Evolutionary conservation across 2,113 vertebrate genomes (phyloP).

Genomic region (Piprites chloris): DNA sequence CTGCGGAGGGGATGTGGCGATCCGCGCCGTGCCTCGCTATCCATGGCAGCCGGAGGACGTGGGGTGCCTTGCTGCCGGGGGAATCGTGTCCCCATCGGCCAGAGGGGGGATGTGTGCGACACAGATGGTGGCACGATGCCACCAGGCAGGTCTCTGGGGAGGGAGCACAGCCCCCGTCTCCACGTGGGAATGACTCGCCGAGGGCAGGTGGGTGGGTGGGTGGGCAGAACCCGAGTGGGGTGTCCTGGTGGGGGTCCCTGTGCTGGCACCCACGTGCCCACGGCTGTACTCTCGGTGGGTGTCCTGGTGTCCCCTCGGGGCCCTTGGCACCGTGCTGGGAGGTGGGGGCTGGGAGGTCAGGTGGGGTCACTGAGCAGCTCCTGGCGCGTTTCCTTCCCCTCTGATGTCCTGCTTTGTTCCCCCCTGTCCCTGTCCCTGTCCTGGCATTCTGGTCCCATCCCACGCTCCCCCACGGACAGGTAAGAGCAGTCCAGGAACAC

Average conservation of each 20-base stretch:
- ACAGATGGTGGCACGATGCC: accelerated
- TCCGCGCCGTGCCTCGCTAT: accelerated
- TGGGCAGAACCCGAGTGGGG: accelerated
- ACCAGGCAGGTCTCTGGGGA: neutral
- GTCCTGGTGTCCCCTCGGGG: neutral
- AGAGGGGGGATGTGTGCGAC: neutral
- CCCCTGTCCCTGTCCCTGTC: neutral
- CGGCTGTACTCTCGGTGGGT: accelerated
- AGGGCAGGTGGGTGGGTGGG: neutral
- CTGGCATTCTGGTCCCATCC: neutral
- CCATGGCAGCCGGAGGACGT: neutral
- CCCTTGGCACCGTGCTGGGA: neutral
- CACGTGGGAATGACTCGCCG: accelerated
- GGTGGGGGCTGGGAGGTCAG: neutral
- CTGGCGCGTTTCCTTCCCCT: neutral
- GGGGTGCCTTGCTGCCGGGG: neutral
- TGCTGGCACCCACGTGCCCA: neutral
- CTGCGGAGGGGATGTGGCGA: neutral
- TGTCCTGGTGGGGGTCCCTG: neutral
- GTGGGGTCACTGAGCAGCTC: neutral
- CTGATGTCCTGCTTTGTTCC: neutral
- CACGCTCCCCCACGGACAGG: neutral
- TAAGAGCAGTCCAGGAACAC: neutral
- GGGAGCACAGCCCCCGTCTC: accelerated
- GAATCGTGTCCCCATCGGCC: neutral